These are phyloP conservation scores for Cheilosia scutellata DNA, from an alignment of 2,888 invertebrate genomes.

Conservation along the genomic window DNA sequence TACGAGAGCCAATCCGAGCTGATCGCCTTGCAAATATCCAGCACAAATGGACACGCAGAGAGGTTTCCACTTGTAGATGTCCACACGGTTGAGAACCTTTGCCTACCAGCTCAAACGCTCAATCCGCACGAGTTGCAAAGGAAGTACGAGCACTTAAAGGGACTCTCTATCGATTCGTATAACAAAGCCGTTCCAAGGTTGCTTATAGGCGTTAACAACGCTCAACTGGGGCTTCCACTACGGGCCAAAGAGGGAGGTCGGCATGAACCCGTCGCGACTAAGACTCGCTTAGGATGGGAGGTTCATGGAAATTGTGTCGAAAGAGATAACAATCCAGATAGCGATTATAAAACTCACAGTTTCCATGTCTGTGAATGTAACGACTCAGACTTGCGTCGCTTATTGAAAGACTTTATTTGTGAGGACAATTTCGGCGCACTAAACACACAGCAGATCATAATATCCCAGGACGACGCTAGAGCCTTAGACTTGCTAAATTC, in stretches of 20 bases:
- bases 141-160: constrained; percentile 14
- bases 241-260: constrained; percentile 45
- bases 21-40: not conserved
- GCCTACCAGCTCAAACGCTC: not conserved
- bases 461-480: not conserved
- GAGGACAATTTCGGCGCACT: constrained; percentile 18
- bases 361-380: constrained; percentile 6
- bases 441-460: not conserved
- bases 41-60: constrained; percentile 1
- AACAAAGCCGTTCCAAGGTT: constrained; percentile 25
- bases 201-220: constrained; percentile 63
- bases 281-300: constrained; percentile 71
- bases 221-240: constrained; percentile 50
- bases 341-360: not conserved
- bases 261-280: constrained; percentile 58
- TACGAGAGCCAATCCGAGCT: too few species aligned
- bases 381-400: not conserved
- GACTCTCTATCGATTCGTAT: constrained; percentile 49
- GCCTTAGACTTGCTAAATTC: not conserved
- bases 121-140: not conserved
- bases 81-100: constrained; percentile 2
- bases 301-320: not conserved
- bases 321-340: too few species aligned
- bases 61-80: not conserved
- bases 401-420: not conserved